Base-by-base conservation (phyloP, 2,797 vertebrate species). In the Anas acuta region DNA sequence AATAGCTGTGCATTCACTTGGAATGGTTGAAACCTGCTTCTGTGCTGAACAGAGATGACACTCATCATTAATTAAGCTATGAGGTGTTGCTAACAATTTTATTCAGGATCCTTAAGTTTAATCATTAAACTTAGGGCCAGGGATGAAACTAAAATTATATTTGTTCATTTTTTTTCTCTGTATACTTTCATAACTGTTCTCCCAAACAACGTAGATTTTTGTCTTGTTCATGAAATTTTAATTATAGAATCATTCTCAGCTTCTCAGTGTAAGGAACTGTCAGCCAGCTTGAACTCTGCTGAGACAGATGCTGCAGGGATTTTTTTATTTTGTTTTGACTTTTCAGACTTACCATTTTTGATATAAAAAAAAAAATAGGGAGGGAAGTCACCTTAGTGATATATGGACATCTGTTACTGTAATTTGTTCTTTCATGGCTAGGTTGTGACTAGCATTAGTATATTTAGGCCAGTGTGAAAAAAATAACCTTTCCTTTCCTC, bases 241-340 rank as follows among this genome's bases (percentile, higher is more conserved):
- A 96, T 96, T 96, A 95, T 92, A 92, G 83, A 76, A 95, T 94
- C 86, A 90, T 90, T 97, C 89, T 94, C 91, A 75, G 83, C 87
- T 94, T 96, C 89, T 96, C 82, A 81, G 90, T 69, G 70, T 87
- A 94, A 94, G 85, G 80, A 93, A 90, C 93, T 96, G 96, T 96
- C 95, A 96, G 81, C 94, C 95, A 96, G 90, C 90, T 95, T 95
- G 96, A 96, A 95, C 94, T 96, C 91, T 95, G 51, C 93, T 66
- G 87, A 96, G 95, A 93, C 93, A 96, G 96, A 96, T 96, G 96
- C 93, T 95, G 88, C 89, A 92, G 84, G 81, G 51, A 73, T 93
- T 65, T 67, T 10, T 2, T 71, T 51, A 76, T 88, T 92, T 95
- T 92, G 67, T 94, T 96, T 96, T 89, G 94, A 90, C 90, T 96